phyloP scores from a whole-genome alignment of 2,888 invertebrate species.

The Cataglyphis altisquamis region DNA sequence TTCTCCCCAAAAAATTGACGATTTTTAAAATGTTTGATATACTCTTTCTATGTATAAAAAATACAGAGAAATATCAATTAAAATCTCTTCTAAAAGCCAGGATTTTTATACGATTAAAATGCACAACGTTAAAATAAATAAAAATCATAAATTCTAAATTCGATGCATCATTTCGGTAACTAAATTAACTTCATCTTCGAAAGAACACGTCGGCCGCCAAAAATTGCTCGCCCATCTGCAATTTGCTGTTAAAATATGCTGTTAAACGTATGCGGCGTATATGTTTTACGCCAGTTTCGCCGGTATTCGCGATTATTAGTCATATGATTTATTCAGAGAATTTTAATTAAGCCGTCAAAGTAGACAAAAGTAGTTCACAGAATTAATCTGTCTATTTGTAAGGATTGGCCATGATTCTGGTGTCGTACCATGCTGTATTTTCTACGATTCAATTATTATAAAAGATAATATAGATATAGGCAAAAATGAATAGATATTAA shows the following conservation, averaged over 20 bases:
- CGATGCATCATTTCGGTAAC: slow-evolving; percentile 1
- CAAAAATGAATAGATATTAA: background rate
- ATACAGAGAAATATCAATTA: background rate
- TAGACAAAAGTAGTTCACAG: slow-evolving; percentile 23
- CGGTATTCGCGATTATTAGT: slow-evolving; percentile 18
- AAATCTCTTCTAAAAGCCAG: background rate
- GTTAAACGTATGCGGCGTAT: slow-evolving; percentile 17
- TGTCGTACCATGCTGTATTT: background rate
- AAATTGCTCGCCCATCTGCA: background rate
- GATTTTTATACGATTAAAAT: slow-evolving; percentile 1
- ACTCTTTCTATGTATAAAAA: background rate
- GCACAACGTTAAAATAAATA: background rate
- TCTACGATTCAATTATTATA: background rate
- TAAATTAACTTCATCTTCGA: slow-evolving; percentile 33
- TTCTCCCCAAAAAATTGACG: background rate
- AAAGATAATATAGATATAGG: background rate
- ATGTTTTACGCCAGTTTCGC: background rate
- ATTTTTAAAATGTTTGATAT: slow-evolving; percentile 1
- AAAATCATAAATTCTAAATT: slow-evolving; percentile 21
- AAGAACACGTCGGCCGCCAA: slow-evolving; percentile 20
- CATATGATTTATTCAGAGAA: slow-evolving; percentile 31
- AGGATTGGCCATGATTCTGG: background rate
- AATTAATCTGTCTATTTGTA: background rate
- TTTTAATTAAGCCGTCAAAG: slow-evolving; percentile 33
- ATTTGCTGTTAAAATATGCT: background rate